Evolutionary conservation across 2,888 invertebrate species (phyloP).

Genomic region (Eugnorisma glareosa): DNA sequence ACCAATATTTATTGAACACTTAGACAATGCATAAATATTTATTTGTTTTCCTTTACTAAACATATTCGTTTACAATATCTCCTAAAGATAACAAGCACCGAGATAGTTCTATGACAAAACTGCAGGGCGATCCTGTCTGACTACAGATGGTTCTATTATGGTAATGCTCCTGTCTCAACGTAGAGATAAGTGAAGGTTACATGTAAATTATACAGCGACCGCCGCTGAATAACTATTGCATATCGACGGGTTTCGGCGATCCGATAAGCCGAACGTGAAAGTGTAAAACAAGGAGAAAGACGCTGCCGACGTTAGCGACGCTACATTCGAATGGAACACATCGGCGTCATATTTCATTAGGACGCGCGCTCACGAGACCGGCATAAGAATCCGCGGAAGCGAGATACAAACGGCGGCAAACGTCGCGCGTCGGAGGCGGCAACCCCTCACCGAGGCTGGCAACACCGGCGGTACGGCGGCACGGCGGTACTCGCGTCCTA

Average conservation of each 20-base stretch:
- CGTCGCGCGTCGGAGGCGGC: constrained; percentile 72
- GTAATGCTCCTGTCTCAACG: constrained; percentile 82
- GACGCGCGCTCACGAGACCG: constrained; percentile 64
- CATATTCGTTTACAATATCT: constrained; percentile 70
- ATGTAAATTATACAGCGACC: constrained; percentile 79
- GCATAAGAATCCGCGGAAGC: constrained; percentile 64
- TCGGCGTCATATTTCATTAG: constrained; percentile 69
- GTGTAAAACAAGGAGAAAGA: constrained; percentile 51
- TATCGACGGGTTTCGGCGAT: constrained; percentile 57
- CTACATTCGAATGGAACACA: constrained; percentile 64
- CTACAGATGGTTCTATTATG: constrained; percentile 87
- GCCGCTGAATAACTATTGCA: constrained; percentile 71
- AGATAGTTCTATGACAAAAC: constrained; percentile 86
- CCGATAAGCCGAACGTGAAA: constrained; percentile 52
- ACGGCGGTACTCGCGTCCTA: constrained; percentile 78
- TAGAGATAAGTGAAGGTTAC: constrained; percentile 86
- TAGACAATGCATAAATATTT: constrained; percentile 21
- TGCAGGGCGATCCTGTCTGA: constrained; percentile 82
- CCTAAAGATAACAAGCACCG: constrained; percentile 77
- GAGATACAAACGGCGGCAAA: constrained; percentile 78
- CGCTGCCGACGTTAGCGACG: constrained; percentile 43
- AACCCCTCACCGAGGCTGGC: constrained; percentile 79
- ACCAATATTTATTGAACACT: not conserved
- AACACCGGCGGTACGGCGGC: constrained; percentile 70
- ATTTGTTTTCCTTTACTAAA: constrained; percentile 20